Percentiles rank a stretch among this genome's conserved stretches.
Conservation (phyloP, 2,797 vertebrate species). For the Eleutherodactylus coqui region DNA sequence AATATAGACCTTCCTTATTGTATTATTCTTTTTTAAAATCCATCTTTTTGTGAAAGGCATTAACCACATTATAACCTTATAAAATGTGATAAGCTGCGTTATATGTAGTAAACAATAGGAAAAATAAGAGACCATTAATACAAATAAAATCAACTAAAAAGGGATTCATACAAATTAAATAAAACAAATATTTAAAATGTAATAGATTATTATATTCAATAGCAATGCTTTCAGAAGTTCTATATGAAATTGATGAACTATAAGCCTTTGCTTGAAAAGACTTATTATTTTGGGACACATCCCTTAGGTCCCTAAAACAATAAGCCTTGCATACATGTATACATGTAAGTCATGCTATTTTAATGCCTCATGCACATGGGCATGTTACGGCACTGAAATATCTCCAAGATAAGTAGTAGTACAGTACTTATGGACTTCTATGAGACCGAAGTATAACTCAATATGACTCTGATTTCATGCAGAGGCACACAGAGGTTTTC, state of each 20-base stretch:
- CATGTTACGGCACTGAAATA: too few species aligned
- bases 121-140: neutral
- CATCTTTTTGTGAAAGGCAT: neutral
- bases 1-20: conserved; percentile 39
- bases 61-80: neutral
- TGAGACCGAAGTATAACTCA: too few species aligned
- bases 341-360: too few species aligned
- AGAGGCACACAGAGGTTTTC: too few species aligned
- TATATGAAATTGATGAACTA: neutral
- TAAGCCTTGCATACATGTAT: too few species aligned
- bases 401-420: too few species aligned
- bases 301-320: too few species aligned
- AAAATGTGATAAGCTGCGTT: neutral
- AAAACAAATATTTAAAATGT: neutral
- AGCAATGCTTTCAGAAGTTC: neutral
- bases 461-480: too few species aligned
- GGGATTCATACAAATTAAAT: neutral
- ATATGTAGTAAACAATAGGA: neutral
- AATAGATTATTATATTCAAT: neutral
- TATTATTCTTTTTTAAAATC: conserved; percentile 47
- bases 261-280: neutral
- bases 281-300: too few species aligned
- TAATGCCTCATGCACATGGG: too few species aligned
- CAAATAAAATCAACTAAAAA: neutral
- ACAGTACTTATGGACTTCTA: too few species aligned